Percentiles rank a stretch among this genome's conserved stretches.
Conservation (phyloP, 2,888 invertebrate species). For the Cantharis lateralis region DNA sequence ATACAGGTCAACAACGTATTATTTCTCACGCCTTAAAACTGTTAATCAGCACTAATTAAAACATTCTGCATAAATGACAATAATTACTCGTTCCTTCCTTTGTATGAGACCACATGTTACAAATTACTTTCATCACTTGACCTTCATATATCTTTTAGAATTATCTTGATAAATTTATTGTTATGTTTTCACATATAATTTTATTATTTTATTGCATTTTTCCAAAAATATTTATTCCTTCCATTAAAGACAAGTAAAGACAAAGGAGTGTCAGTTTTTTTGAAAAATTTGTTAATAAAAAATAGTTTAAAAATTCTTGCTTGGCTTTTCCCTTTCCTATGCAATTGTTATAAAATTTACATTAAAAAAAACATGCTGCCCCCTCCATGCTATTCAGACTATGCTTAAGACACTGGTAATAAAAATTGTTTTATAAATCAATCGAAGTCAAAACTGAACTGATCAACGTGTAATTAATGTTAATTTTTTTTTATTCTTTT, state of each 20-base stretch:
- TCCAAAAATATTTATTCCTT: background rate
- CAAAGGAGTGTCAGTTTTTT: background rate
- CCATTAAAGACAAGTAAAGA: background rate
- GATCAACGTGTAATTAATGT: too few relatives aligned
- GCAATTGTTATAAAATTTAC: too few relatives aligned
- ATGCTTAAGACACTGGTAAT: too few relatives aligned
- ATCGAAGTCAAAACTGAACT: too few relatives aligned
- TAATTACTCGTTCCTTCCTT: constrained; percentile 13
- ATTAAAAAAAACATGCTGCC: too few relatives aligned
- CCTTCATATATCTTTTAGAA: constrained; percentile 4
- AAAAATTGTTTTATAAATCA: too few relatives aligned
- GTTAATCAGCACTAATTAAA: constrained; percentile 29
- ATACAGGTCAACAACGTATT: constrained; percentile 5
- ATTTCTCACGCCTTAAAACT: constrained; percentile 32
- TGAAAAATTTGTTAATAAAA: too few relatives aligned
- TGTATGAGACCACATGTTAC: constrained; percentile 18
- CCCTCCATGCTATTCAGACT: too few relatives aligned
- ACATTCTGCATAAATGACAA: constrained; percentile 30
- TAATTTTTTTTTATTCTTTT: background rate
- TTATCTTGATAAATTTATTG: background rate
- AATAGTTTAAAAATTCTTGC: too few relatives aligned
- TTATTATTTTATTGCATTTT: background rate
- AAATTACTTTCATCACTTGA: constrained; percentile 13
- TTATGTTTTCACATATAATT: background rate
- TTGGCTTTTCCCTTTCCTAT: too few relatives aligned